phyloP scores from a whole-genome alignment of 2,888 invertebrate genomes.

The Sinohyriopsis cumingii region DNA sequence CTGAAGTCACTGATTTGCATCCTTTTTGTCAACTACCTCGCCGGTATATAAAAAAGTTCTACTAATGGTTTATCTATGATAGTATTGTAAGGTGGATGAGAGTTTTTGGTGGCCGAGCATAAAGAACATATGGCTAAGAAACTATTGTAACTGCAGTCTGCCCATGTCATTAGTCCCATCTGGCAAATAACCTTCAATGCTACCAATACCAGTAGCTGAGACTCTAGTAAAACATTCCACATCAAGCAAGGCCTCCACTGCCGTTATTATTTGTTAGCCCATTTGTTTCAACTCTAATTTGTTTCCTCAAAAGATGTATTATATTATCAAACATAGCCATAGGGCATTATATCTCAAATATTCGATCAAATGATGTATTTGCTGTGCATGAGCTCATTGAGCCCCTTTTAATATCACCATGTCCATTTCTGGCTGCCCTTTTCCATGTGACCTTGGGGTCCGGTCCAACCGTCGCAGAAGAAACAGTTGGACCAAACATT shows the following conservation, averaged over 20 bases:
- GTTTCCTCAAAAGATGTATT: background rate
- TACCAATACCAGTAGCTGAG: constrained; percentile 4
- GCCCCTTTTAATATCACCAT: background rate
- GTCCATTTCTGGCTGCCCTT: constrained; percentile 1
- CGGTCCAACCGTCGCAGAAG: background rate
- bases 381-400: background rate
- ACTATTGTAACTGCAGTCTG: too few relatives aligned
- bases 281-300: background rate
- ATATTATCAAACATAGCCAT: constrained; percentile 6
- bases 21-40: too few relatives aligned
- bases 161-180: background rate
- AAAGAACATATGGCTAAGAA: too few relatives aligned
- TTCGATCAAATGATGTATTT: constrained; percentile 3
- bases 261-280: constrained; percentile 1
- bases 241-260: background rate
- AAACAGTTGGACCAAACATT: background rate
- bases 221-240: background rate
- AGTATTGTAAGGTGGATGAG: too few relatives aligned
- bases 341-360: constrained; percentile 19
- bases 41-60: too few relatives aligned
- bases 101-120: too few relatives aligned
- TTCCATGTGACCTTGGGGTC: background rate
- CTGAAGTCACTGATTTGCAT: too few relatives aligned
- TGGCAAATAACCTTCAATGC: background rate
- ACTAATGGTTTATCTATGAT: too few relatives aligned